Conservation (phyloP, 1,140 invertebrate species). For the Bombus sibiricus region DNA sequence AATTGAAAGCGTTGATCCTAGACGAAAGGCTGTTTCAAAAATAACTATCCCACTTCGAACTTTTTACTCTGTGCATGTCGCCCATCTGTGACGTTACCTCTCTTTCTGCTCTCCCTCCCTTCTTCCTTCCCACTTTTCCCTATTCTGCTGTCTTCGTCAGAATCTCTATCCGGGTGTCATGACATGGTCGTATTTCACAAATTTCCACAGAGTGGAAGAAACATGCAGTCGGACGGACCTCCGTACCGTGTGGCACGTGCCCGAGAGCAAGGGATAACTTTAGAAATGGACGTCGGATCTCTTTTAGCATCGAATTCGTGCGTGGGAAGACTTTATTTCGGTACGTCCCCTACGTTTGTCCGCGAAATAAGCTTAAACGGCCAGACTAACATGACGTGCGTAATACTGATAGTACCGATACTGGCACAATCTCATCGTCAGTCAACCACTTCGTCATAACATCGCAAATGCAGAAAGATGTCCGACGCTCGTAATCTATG, state of each 20-base stretch:
- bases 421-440: conserved; percentile 31
- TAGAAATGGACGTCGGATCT: conserved; percentile 69
- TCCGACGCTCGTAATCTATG: conserved; percentile 7
- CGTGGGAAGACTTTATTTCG: conserved; percentile 72
- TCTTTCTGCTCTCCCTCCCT: neutral
- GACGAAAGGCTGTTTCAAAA: conserved; percentile 38
- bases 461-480: conserved; percentile 27
- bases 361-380: conserved; percentile 69
- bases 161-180: conserved; percentile 19
- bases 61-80: conserved; percentile 33
- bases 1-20: conserved; percentile 27
- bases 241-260: conserved; percentile 61
- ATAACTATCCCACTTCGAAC: conserved; percentile 52
- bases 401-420: conserved; percentile 50
- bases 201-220: conserved; percentile 54
- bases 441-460: conserved; percentile 8
- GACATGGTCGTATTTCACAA: conserved; percentile 51
- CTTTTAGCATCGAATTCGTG: conserved; percentile 67
- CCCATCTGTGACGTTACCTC: conserved; percentile 7
- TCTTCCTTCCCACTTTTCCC: neutral
- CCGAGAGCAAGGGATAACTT: conserved; percentile 64
- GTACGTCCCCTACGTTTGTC: conserved; percentile 62
- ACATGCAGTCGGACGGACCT: conserved; percentile 10
- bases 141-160: neutral
- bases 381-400: conserved; percentile 43